phyloP scores from a whole-genome alignment of 1,140 invertebrate genomes.

The Asobara japonica region DNA sequence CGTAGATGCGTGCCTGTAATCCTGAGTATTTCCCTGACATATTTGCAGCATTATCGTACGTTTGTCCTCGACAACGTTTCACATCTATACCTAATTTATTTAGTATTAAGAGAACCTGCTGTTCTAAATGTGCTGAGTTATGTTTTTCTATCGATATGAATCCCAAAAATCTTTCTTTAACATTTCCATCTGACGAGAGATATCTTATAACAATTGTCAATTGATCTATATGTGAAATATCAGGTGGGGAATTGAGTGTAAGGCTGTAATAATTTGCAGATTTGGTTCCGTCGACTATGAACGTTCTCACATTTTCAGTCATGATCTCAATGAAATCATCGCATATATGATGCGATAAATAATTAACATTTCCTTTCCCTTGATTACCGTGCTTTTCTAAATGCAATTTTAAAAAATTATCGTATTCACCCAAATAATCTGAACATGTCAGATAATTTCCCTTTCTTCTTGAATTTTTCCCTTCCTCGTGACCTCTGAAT shows the following conservation, averaged over 20 bases:
- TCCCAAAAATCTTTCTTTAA: slow-evolving; percentile 38
- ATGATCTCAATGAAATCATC: not conserved
- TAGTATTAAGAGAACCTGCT: slow-evolving; percentile 31
- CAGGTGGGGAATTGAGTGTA: slow-evolving; percentile 54
- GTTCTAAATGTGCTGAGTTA: slow-evolving; percentile 35
- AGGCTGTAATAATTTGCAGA: slow-evolving; percentile 57
- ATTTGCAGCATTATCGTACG: slow-evolving; percentile 57
- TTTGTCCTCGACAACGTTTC: slow-evolving; percentile 49
- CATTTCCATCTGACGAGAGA: slow-evolving; percentile 24
- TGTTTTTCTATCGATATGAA: slow-evolving; percentile 40
- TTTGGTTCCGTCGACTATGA: not conserved
- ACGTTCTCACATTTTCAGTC: not conserved
- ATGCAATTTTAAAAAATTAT: too few relatives aligned
- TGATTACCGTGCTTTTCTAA: too few relatives aligned
- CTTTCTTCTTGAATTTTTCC: not conserved
- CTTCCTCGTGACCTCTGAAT: too few relatives aligned
- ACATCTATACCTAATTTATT: slow-evolving; percentile 47
- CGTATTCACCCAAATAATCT: not conserved
- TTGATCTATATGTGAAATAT: slow-evolving; percentile 56
- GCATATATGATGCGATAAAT: not conserved
- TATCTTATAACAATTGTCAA: slow-evolving; percentile 48
- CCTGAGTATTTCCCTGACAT: slow-evolving; percentile 56
- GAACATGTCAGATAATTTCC: not conserved
- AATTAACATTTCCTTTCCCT: not conserved
- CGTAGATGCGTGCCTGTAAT: slow-evolving; percentile 51